Evolutionary conservation across 2,888 invertebrate genomes (phyloP).

Genomic region (Papilio demoleus): DNA sequence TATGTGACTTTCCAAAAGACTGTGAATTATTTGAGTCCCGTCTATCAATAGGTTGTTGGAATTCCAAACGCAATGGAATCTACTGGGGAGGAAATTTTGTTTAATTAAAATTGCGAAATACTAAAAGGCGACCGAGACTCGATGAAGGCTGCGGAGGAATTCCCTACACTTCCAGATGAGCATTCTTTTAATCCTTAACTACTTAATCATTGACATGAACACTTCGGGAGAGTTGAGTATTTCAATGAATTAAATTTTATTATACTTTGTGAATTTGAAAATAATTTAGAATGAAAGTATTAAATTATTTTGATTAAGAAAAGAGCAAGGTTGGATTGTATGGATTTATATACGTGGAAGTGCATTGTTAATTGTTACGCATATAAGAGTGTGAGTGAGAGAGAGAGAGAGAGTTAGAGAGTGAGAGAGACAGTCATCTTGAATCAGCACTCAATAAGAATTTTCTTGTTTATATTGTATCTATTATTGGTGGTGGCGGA

Average conservation of each 20-base stretch:
- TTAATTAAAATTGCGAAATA: constrained; percentile 35
- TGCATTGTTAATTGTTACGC: too few relatives aligned
- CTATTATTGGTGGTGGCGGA: too few relatives aligned
- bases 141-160: constrained; percentile 21
- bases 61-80: constrained; percentile 32
- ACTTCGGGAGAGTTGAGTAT: neutral
- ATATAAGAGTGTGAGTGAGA: too few relatives aligned
- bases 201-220: constrained; percentile 14
- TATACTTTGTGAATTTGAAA: neutral
- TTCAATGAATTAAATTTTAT: neutral
- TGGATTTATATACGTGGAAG: too few relatives aligned
- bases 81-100: constrained; percentile 27
- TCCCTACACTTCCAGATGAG: constrained; percentile 3
- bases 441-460: too few relatives aligned
- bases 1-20: neutral
- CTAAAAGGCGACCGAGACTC: constrained; percentile 13
- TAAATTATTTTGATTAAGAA: too few relatives aligned
- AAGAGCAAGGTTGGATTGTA: too few relatives aligned
- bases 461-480: too few relatives aligned
- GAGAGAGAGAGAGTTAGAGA: too few relatives aligned
- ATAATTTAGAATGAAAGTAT: neutral
- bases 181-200: constrained; percentile 19
- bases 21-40: constrained; percentile 20
- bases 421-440: too few relatives aligned
- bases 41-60: constrained; percentile 31